Evolutionary conservation across 1,140 invertebrate species (phyloP), one percentile per base, ranked within the genome.

Genomic region (Drosophila miranda): DNA sequence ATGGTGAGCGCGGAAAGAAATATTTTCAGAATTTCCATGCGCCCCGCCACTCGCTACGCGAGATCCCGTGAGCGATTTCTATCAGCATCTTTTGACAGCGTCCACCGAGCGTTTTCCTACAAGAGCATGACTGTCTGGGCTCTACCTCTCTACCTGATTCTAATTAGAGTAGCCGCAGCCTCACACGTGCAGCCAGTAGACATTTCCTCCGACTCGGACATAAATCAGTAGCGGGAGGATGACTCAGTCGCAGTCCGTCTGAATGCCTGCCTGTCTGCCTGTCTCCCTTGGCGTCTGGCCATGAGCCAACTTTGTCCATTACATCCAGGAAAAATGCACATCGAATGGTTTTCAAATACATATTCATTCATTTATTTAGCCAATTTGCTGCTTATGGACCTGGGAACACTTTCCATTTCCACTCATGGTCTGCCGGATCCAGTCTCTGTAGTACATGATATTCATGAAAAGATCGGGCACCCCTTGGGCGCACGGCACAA

Each of bases 381-480:
- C 63, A 42, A 69, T 59, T 48, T 56, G 30, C 52, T 86, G 81
- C 14, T 74, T 34, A 2, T 53, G 26, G 34, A 72, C 57, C 6
- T 62, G 67, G 2, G 13, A 23, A 54, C 84, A 89, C 21, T 51
- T 81, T 16, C 34, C 46, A 45, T 89, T 81, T 16, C 71, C 80
- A 14, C 56, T 69, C 16, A 70, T 88, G 57, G 74, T 73, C 52
- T 81, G 86, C 6, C 89, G 43, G 19, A 90, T 75, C 89, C 89
- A 90, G 43, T 91, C 90, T 2, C 75, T 58, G 53, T 92, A 91
- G 69, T 89, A 89, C n/a, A 73, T 68, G 23, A 92, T 48, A 49
- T 82, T 77, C 21, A 92, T 91, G 50, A 92, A 93, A 3, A 93
- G 89, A 68, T 93, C 93, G 3, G 93, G 93, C 44, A 91, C 91